Evolutionary conservation across 2,797 vertebrate genomes (phyloP), one percentile per base, ranked within the genome.

Genomic region (Hybognathus amarus): DNA sequence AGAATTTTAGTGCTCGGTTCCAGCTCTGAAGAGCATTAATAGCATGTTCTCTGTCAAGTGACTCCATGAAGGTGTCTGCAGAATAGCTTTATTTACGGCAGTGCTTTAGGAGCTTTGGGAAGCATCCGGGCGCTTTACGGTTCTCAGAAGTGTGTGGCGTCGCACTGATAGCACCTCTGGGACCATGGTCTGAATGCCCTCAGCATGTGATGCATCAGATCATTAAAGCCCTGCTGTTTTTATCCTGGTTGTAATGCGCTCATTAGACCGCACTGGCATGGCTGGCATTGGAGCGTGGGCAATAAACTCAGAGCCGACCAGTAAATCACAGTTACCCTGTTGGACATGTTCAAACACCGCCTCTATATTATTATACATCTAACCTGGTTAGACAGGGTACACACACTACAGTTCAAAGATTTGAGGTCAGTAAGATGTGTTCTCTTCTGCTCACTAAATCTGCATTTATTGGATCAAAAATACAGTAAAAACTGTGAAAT

Each of bases 201-300:
- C 38, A 52, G 56, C 76, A 77, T 78, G 76, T 67, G 86, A 83
- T 63, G 76, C 22, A 36, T 24, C 30, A 40, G 83, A 45, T 68
- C 77, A 77, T 66, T 73, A 71, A 45, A 84, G 85, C 80, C 52
- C 70, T 87, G 83, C 77, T 82, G 67, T 85, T 81, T 88, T 85
- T 84, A 89, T 79, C 81, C 30, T 12, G 18, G 73, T 59, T 77
- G 67, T 82, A 75, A 70, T 61, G 30, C 33, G 22, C 24, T 30
- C 27, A 54, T 45, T 64, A 47, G 30, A 76, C 59, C 79, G 2
- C 56, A 24, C n/a, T 63, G 77, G 77, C 22, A 52, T 76, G 70
- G 7, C 64, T 63, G 42, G 77, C 54, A 88, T 73, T 79, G 24
- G 24, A 36, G 75, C 15, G 40, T 52, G 85, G 36, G n/a, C 6